Conservation (phyloP, 2,797 vertebrate genomes). For the Antrozous pallidus region DNA sequence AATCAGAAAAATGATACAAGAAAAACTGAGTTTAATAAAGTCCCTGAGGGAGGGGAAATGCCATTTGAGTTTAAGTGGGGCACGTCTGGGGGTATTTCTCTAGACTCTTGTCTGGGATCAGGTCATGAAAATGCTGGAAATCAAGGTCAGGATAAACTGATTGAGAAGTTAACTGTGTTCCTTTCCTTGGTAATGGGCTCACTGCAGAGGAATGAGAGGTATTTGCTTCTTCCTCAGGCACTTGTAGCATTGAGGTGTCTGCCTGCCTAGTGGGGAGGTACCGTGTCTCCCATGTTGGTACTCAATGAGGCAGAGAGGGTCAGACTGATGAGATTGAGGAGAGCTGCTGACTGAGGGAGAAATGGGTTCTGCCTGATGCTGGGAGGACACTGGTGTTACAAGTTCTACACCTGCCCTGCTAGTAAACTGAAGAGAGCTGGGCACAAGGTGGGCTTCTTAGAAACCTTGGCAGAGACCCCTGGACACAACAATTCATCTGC, state of each 20-base stretch:
- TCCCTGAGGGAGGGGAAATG: neutral
- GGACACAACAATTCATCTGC: neutral
- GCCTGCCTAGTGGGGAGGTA: neutral
- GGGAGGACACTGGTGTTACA: neutral
- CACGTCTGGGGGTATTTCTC: neutral
- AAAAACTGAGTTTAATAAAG: neutral
- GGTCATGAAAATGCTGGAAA: neutral
- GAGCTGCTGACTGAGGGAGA: neutral
- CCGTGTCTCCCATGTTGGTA: neutral
- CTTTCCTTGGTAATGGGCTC: neutral
- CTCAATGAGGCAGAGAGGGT: neutral
- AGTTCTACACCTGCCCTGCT: neutral
- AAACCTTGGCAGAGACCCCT: neutral
- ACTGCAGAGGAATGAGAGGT: neutral
- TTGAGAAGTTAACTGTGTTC: neutral
- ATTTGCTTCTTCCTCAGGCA: neutral
- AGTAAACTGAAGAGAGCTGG: neutral
- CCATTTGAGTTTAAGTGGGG: neutral
- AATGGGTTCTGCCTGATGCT: rapidly evolving
- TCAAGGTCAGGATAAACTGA: neutral
- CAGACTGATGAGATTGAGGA: neutral
- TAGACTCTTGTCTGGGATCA: neutral
- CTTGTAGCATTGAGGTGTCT: neutral
- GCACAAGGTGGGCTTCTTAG: neutral
- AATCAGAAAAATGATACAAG: neutral